Percentiles rank a stretch among this genome's conserved stretches.
Conservation (phyloP, 2,113 vertebrate genomes). For the Semicossyphus pulcher region DNA sequence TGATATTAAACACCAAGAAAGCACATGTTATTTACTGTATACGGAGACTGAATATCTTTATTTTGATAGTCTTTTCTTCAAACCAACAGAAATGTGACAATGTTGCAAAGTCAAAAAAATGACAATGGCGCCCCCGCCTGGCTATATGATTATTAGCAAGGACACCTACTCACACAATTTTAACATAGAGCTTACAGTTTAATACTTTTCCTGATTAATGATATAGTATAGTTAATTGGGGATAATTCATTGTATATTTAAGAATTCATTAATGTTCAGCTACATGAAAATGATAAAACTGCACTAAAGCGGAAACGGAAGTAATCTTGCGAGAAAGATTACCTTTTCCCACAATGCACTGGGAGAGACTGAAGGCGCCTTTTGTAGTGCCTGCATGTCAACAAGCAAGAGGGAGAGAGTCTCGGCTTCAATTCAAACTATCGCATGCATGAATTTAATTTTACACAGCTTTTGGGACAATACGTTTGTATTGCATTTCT, state of each 20-base stretch:
- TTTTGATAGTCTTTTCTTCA: too few species aligned
- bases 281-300: too few species aligned
- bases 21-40: too few species aligned
- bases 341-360: slow-evolving; percentile 75
- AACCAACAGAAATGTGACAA: too few species aligned
- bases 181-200: background rate
- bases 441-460: background rate
- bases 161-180: background rate
- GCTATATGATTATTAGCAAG: background rate
- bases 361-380: slow-evolving; percentile 65
- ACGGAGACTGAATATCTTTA: too few species aligned
- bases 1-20: too few species aligned
- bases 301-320: slow-evolving; percentile 32
- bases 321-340: background rate
- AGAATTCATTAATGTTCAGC: too few species aligned
- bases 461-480: background rate
- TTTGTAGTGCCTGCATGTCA: slow-evolving; percentile 46
- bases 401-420: background rate
- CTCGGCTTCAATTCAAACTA: background rate
- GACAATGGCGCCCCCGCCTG: background rate
- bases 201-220: too few species aligned
- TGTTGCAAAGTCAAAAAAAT: too few species aligned
- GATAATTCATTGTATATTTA: too few species aligned
- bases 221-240: too few species aligned
- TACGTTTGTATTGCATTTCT: background rate